Conservation (phyloP, 2,113 vertebrate genomes). For the Poeciliopsis turrubarensis region DNA sequence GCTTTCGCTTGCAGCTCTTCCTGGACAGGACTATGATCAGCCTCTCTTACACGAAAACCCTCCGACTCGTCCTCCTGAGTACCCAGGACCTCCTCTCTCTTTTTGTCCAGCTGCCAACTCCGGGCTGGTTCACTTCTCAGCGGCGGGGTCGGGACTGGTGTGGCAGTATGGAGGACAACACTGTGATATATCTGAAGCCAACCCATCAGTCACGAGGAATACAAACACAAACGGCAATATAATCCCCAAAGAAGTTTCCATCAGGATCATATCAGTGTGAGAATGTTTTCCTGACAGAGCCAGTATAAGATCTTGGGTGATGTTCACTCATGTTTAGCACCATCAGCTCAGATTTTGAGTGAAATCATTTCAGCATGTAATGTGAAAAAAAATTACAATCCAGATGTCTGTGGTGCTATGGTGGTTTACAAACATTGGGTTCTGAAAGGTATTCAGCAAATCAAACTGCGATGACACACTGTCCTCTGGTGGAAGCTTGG, state of each 20-base stretch:
- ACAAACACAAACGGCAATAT: conserved; percentile 34
- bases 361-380: conserved; percentile 3
- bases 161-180: conserved; percentile 43
- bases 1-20: conserved; percentile 23
- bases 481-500: conserved; percentile 51
- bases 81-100: conserved; percentile 20
- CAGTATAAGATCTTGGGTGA: conserved; percentile 19
- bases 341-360: neutral
- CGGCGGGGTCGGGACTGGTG: neutral
- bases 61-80: conserved; percentile 18
- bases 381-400: neutral
- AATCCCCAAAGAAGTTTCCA: conserved; percentile 54
- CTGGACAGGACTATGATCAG: conserved; percentile 40
- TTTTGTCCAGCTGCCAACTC: conserved; percentile 2
- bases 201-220: conserved; percentile 9
- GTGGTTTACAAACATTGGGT: neutral
- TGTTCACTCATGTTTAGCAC: conserved; percentile 10
- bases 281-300: conserved; percentile 10
- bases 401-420: conserved; percentile 12
- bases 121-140: conserved; percentile 5
- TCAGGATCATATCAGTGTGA: conserved; percentile 73
- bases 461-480: conserved; percentile 46
- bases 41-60: conserved; percentile 33
- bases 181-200: conserved; percentile 1
- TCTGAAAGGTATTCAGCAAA: conserved; percentile 1